These are phyloP conservation scores for Ascaphus truei DNA, from an alignment of 2,113 vertebrate species.

Conservation along the genomic window DNA sequence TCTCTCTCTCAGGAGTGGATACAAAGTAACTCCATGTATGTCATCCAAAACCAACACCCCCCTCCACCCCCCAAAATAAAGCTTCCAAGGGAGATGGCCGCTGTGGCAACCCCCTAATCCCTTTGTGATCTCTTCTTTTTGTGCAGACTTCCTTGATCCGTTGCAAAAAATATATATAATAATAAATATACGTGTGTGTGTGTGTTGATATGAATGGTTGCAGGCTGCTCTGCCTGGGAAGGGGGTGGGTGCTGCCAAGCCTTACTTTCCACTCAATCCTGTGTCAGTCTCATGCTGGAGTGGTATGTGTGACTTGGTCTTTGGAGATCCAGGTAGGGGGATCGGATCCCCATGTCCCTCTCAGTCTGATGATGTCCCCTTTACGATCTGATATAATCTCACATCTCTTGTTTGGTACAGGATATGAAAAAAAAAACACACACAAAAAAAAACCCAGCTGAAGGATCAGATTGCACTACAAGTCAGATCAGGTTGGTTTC, in stretches of 20 bases:
- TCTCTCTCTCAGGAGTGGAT: constrained; percentile 45
- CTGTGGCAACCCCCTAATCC: constrained; percentile 56
- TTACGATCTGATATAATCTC: neutral
- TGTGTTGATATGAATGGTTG: constrained; percentile 12
- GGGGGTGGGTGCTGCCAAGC: constrained; percentile 19
- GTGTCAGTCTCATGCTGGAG: constrained; percentile 8
- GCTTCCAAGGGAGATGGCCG: constrained; percentile 63
- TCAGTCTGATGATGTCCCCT: constrained; percentile 31
- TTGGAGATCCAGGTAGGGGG: constrained; percentile 26
- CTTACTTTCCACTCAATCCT: constrained; percentile 28
- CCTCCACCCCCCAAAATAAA: constrained; percentile 28
- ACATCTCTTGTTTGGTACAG: neutral
- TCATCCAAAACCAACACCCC: constrained; percentile 32
- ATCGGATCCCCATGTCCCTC: constrained; percentile 29
- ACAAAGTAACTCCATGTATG: constrained; percentile 66
- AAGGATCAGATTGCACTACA: constrained; percentile 49
- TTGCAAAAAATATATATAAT: constrained; percentile 46
- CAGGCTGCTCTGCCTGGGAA: neutral
- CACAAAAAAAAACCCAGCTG: neutral
- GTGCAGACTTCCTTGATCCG: constrained; percentile 61
- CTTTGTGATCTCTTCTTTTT: constrained; percentile 58
- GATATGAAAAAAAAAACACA: constrained; percentile 31
- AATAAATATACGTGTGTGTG: constrained; percentile 9
- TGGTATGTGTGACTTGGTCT: neutral
- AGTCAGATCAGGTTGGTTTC: constrained; percentile 59